Base-by-base conservation (phyloP, 2,797 vertebrate genomes). In the Anableps anableps region DNA sequence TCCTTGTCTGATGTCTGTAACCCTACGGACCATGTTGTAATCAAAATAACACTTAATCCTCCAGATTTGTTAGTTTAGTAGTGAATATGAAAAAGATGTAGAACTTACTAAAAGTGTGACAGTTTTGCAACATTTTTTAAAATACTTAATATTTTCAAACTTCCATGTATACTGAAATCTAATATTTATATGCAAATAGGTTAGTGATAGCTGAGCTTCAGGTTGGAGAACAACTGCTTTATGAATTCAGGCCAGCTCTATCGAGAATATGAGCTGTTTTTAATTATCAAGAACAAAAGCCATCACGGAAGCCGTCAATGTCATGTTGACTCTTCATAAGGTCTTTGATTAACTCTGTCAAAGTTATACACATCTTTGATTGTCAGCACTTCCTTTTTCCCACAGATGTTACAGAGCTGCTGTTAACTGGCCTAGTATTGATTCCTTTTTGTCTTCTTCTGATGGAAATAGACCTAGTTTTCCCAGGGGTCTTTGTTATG, bases 381-480 rank as follows among this genome's bases (percentile, higher is more conserved):
- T 60, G 47, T 75, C 72, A 48, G 1, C 26, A 17, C 38, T 68
- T 26, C 9, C 64, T 23, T 43, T 41, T 36, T 41, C 36, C 38
- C 21, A 41, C 64, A 41, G 3, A 1, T 81, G 82, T 83, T 78
- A 76, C 78, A 62, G 36, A 79, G 78, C 48, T 85, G 72, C 86
- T 85, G 83, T 71, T 79, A 75, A 84, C 84, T 85, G 80, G 87
- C 62, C 78, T 80, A 72, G 75, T 93, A 95, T 95, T 87, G 94
- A 95, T 93, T 81, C 74, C 78, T 55, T 84, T 80, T 92, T 93
- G 89, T 94, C 90, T 88, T 75, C 80, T 83, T 80, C 88, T 93
- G 91, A 95, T 94, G 93, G 92, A 91, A 95, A 94, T 94, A 62
- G 93, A 94, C 95, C 88, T 85, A 79, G 87, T 85, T 84, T 83